Evolutionary conservation across 2,113 vertebrate species (phyloP).

Genomic region (Caranx ignobilis): DNA sequence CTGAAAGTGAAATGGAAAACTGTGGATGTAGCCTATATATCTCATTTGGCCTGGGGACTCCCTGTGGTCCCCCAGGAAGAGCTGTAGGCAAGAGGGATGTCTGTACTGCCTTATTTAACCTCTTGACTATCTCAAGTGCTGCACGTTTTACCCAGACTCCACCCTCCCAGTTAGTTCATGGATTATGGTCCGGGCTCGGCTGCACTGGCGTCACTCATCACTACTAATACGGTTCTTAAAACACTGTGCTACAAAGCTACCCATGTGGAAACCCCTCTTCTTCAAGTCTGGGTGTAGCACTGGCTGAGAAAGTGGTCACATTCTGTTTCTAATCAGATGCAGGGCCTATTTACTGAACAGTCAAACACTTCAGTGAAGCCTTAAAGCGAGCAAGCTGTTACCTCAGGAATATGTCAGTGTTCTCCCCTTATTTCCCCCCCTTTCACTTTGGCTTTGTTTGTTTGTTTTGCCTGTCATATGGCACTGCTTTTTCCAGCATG

Average conservation of each 20-base stretch:
- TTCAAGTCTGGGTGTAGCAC: background rate
- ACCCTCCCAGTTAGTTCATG: background rate
- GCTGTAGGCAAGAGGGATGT: background rate
- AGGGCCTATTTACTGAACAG: slow-evolving; percentile 55
- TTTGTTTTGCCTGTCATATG: slow-evolving; percentile 62
- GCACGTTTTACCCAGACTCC: background rate
- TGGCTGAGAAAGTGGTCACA: slow-evolving; percentile 18
- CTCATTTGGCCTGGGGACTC: background rate
- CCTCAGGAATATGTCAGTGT: slow-evolving; percentile 38
- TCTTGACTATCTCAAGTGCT: background rate
- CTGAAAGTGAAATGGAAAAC: no score
- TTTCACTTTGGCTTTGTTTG: slow-evolving; percentile 56
- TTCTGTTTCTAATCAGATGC: slow-evolving; percentile 57
- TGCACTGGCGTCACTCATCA: slow-evolving; percentile 23
- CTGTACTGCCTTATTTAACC: background rate
- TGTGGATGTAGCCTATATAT: background rate
- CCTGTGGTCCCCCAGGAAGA: background rate
- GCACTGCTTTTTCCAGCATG: slow-evolving; percentile 58
- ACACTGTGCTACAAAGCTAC: background rate
- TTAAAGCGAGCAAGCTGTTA: slow-evolving; percentile 51
- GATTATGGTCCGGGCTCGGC: background rate
- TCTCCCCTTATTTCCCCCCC: slow-evolving; percentile 9
- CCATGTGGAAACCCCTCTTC: background rate
- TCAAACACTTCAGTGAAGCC: slow-evolving; percentile 50
- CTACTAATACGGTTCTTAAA: slow-evolving; percentile 13